These are phyloP conservation scores for Caenorhabditis parvicauda DNA, from an alignment of 2,888 invertebrate species.

Conservation along the genomic window DNA sequence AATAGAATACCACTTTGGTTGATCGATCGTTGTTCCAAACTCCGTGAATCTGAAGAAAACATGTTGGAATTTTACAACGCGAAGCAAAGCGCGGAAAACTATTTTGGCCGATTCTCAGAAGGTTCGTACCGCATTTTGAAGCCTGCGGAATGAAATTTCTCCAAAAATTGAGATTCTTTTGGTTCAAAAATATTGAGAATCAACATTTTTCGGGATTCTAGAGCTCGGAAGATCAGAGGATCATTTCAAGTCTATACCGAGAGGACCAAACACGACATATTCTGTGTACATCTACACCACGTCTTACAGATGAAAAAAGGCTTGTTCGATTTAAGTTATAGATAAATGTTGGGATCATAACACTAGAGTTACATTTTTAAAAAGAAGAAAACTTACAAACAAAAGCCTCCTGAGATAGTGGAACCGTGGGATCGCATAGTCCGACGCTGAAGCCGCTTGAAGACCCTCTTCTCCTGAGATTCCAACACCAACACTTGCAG, in stretches of 20 bases:
- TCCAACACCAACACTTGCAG: conserved; percentile 93
- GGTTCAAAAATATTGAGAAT: too few relatives aligned
- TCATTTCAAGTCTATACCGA: too few relatives aligned
- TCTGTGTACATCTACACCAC: too few relatives aligned
- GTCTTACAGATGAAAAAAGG: too few relatives aligned
- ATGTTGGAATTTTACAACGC: not conserved
- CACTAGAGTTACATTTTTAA: not conserved
- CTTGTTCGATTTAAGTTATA: too few relatives aligned
- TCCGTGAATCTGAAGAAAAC: conserved; percentile 74
- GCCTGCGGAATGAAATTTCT: not conserved
- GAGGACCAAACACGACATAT: too few relatives aligned
- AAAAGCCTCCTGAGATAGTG: conserved; percentile 84
- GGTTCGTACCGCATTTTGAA: not conserved
- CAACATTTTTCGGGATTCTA: too few relatives aligned
- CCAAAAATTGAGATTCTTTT: not conserved
- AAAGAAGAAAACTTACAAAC: conserved; percentile 68
- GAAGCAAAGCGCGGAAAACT: not conserved
- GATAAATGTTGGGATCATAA: not conserved
- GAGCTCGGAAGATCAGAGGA: too few relatives aligned
- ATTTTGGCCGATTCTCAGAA: not conserved
- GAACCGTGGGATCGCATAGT: conserved; percentile 98
- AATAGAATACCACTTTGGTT: conserved; percentile 47
- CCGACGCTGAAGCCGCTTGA: conserved; percentile 97
- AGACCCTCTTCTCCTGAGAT: conserved; percentile 98
- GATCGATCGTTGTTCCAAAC: conserved; percentile 93